phyloP scores from a whole-genome alignment of 2,797 vertebrate genomes.

The Hybognathus amarus region DNA sequence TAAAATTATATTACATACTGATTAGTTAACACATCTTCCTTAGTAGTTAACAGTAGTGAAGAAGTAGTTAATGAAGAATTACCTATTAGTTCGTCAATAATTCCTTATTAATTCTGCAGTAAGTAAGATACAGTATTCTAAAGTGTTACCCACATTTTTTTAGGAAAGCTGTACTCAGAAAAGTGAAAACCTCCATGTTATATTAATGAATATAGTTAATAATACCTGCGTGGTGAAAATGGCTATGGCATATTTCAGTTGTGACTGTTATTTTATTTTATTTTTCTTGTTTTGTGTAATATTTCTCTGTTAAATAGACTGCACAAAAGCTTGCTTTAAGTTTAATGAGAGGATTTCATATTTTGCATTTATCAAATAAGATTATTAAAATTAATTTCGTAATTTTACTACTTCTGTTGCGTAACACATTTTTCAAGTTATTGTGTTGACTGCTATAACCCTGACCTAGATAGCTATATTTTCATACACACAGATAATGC shows the following conservation, averaged over 20 bases:
- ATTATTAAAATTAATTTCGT: neutral
- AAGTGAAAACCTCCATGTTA: neutral
- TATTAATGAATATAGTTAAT: conserved; percentile 4
- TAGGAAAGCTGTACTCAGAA: neutral
- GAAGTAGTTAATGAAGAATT: too few species aligned
- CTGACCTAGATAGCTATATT: neutral
- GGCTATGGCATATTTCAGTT: neutral
- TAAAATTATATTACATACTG: too few species aligned
- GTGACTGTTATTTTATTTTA: neutral
- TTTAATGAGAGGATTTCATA: neutral
- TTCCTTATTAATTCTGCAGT: too few species aligned
- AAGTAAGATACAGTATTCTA: too few species aligned
- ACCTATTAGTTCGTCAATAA: too few species aligned
- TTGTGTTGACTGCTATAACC: neutral
- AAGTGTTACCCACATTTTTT: too few species aligned
- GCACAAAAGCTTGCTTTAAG: neutral
- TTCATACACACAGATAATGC: conserved; percentile 19
- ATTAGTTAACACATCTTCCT: too few species aligned
- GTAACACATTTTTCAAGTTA: neutral
- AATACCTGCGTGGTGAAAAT: neutral
- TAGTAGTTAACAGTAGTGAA: too few species aligned
- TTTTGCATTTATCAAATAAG: neutral
- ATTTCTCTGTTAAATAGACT: neutral
- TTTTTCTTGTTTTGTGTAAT: neutral
- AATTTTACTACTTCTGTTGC: neutral